phyloP scores from a whole-genome alignment of 2,888 invertebrate genomes.

The Calliphora vomitoria region DNA sequence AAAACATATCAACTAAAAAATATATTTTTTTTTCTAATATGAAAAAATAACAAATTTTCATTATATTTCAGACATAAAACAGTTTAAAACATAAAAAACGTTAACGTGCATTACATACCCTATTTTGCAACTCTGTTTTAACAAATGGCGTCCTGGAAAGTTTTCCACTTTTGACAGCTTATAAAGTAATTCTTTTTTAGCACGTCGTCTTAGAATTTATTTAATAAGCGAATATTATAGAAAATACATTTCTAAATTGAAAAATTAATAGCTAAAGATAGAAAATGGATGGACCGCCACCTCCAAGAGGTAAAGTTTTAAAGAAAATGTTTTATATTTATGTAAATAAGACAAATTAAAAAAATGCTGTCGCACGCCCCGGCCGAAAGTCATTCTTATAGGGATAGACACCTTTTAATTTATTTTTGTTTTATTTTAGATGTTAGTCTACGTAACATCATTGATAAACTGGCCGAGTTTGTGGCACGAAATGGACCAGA shows the following conservation, averaged over 20 bases:
- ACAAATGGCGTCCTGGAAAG: slow-evolving; percentile 75
- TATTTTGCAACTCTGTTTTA: slow-evolving; percentile 60
- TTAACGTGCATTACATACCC: not conserved
- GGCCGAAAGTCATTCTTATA: slow-evolving; percentile 10
- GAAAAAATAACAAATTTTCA: too few species aligned
- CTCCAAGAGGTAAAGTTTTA: slow-evolving; percentile 74
- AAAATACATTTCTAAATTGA: slow-evolving; percentile 10
- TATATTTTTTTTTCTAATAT: too few species aligned
- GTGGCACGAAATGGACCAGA: slow-evolving; percentile 99
- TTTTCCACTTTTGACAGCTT: slow-evolving; percentile 66
- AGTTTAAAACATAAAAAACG: not conserved
- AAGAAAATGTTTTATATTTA: not conserved
- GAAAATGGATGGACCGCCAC: slow-evolving; percentile 75
- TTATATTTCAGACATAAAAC: too few species aligned
- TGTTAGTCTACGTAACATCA: slow-evolving; percentile 97
- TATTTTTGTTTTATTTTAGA: slow-evolving; percentile 85
- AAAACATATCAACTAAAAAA: too few species aligned
- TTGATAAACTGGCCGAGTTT: slow-evolving; percentile 99
- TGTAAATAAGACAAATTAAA: not conserved
- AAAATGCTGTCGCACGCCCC: slow-evolving; percentile 10
- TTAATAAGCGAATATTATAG: slow-evolving; percentile 28
- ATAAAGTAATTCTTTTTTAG: slow-evolving; percentile 39
- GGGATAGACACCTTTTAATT: slow-evolving; percentile 16
- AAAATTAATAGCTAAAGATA: not conserved
- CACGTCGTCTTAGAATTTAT: slow-evolving; percentile 41